Base-by-base conservation (phyloP, 2,888 invertebrate species). In the Drosophila prolongata region DNA sequence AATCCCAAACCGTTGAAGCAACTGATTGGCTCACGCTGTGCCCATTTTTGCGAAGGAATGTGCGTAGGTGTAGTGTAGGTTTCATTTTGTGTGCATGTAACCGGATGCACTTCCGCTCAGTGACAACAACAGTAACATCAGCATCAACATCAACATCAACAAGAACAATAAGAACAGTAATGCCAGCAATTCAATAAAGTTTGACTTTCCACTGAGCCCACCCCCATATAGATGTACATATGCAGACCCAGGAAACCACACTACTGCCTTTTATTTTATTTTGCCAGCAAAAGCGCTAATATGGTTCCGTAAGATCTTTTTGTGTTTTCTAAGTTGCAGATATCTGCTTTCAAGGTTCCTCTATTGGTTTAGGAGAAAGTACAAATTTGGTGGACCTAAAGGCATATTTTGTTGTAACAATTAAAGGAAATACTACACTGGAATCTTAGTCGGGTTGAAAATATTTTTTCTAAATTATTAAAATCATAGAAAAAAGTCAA, bases 141-240 rank as follows among this genome's bases (percentile, higher is more conserved):
- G 30, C 57, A 58, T 54, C 38, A 24, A 56, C 56, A 58, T 54
- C 38, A 24, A 56, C 56, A 38, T 35, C 35, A 68, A 34, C 52
- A 54, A 40, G 38, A 79, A 64, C 62, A 59, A 53, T 58, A 52
- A 52, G 58, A 65, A 11, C 61, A 55, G 77, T 76, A 64, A 69
- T 68, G 72, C 59, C 74, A 76, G 55, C 74, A 78, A 81, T 81
- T 85, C 76, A 85, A 80, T 80, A 81, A 80, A 76, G 58, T 59
- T 60, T 50, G 24, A 13, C 37, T 50, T 16, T 50, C n/a, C 57
- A 8, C 24, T 13, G 46, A 13, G 27, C 16, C 44, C 38, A 19
- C 11, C 40, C 24, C 11, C 37, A 3, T 16, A 19, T 37, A 49
- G 14, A 46, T 19, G 27, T 27, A 46, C 24, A 30, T 30, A 30